Evolutionary conservation across 2,797 vertebrate genomes (phyloP).

Genomic region (Schizopygopsis pylzovi): DNA sequence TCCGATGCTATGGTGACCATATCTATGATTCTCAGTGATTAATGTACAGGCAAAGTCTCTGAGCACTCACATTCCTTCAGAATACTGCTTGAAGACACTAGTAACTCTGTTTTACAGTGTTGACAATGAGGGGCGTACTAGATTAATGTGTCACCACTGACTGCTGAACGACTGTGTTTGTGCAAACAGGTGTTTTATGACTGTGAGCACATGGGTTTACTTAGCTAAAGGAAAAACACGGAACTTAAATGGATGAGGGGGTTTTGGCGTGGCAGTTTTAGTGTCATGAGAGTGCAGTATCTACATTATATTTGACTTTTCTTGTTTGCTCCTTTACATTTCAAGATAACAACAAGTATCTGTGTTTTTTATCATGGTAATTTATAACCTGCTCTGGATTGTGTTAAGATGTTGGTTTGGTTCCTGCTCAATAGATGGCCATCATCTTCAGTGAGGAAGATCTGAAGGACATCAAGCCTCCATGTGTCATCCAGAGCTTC

Average conservation of each 20-base stretch:
- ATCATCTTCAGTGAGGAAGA: slow-evolving; percentile 98
- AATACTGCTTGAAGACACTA: slow-evolving; percentile 22
- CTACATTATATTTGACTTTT: background rate
- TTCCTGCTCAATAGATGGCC: slow-evolving; percentile 85
- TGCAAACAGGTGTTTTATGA: slow-evolving; percentile 49
- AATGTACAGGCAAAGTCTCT: slow-evolving; percentile 31
- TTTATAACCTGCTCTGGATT: slow-evolving; percentile 16
- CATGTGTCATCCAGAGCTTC: slow-evolving; percentile 98
- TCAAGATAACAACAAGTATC: background rate
- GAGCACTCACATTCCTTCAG: slow-evolving; percentile 12
- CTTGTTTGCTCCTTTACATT: background rate
- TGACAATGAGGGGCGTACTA: slow-evolving; percentile 46
- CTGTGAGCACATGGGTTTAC: slow-evolving; percentile 30
- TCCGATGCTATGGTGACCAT: slow-evolving; percentile 14
- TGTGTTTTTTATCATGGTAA: background rate
- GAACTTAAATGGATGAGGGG: background rate
- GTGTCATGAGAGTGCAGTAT: background rate
- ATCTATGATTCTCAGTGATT: slow-evolving; percentile 26
- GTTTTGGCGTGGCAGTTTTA: slow-evolving; percentile 3
- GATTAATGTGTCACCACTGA: slow-evolving; percentile 21
- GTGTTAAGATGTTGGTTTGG: slow-evolving; percentile 26
- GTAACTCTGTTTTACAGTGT: slow-evolving; percentile 45
- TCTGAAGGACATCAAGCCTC: slow-evolving; percentile 89
- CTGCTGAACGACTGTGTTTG: slow-evolving; percentile 25
- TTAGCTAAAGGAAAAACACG: slow-evolving; percentile 26